Evolutionary conservation across 2,797 vertebrate genomes (phyloP), one percentile per base, ranked within the genome.

Genomic region (Mus caroli): DNA sequence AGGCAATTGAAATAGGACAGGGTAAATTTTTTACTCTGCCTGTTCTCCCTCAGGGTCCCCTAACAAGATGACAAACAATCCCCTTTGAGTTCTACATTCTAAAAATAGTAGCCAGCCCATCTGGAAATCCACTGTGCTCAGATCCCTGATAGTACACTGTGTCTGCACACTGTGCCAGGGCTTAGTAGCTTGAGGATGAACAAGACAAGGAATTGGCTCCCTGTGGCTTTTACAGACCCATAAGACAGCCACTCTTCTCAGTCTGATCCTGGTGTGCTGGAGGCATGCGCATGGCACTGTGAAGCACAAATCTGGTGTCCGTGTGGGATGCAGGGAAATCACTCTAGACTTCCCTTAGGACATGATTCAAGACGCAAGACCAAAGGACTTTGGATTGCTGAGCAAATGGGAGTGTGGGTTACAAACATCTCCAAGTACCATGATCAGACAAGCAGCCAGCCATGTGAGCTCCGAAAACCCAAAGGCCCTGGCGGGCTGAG

Each of bases 251-350:
- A n/a, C 77, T 28, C 10, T 0, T 60, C 75, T 73, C 46, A 2
- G 0, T 1, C 13, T 11, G 50, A 9, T 24, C 28, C n/a, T 19
- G 11, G 56, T 28, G 0, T 2, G 4, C 43, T 19, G 0, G 58
- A 88, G 37, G 14, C 3, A 10, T 1, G 8, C 37, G 8, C 4
- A 0, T 4, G 46, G 31, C 37, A 20, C 58, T 1, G 0, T 7
- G 22, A 31, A 22, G 54, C 10, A 9, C 22, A 0, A 17, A 43
- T 8, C 62, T 71, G 12, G 80, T 19, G 3, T 22, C 71, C 6
- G 3, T 31, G 17, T 12, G 1, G 19, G 64, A 0, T 20, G 26
- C 0, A 0, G 24, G 58, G 52, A 50, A 52, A 3, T 26, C 34
- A 22, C 2, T 31, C 19, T 1, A 6, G 4, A 28, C 15, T 56